phyloP scores from a whole-genome alignment of 1,140 invertebrate species.

The Acromyrmex echinatior region DNA sequence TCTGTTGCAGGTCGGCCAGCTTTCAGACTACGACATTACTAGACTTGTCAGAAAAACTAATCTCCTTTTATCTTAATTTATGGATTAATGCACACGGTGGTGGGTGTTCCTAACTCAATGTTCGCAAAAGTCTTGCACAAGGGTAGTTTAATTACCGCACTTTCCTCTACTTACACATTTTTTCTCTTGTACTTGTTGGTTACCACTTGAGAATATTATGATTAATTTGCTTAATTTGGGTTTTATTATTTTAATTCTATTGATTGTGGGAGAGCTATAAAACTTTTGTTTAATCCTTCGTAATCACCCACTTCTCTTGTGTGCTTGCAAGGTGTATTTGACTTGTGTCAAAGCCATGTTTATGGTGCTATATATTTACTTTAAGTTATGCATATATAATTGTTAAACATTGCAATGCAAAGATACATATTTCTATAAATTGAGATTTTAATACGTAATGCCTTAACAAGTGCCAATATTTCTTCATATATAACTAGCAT shows the following conservation, averaged over 20 bases:
- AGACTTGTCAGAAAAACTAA: constrained; percentile 83
- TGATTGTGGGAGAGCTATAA: constrained; percentile 24
- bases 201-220: constrained; percentile 62
- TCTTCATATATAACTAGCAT: constrained; percentile 38
- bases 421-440: neutral
- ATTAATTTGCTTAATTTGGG: constrained; percentile 32
- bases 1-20: constrained; percentile 87
- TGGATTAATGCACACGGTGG: constrained; percentile 80
- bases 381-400: constrained; percentile 46
- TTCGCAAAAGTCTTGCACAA: constrained; percentile 66
- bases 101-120: constrained; percentile 80
- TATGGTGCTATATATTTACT: constrained; percentile 67
- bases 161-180: constrained; percentile 20
- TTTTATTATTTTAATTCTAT: neutral
- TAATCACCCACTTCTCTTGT: constrained; percentile 7
- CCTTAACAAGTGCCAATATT: constrained; percentile 67
- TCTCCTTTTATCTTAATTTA: constrained; percentile 81
- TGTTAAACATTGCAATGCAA: constrained; percentile 36
- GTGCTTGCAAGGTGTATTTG: constrained; percentile 28
- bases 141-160: constrained; percentile 58
- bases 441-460: constrained; percentile 11
- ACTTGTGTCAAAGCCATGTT: constrained; percentile 55
- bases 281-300: constrained; percentile 53
- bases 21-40: constrained; percentile 88
- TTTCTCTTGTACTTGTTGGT: constrained; percentile 43